Evolutionary conservation across 1,140 invertebrate species (phyloP), one percentile per base, ranked within the genome.

Genomic region (Drosophila albomicans): DNA sequence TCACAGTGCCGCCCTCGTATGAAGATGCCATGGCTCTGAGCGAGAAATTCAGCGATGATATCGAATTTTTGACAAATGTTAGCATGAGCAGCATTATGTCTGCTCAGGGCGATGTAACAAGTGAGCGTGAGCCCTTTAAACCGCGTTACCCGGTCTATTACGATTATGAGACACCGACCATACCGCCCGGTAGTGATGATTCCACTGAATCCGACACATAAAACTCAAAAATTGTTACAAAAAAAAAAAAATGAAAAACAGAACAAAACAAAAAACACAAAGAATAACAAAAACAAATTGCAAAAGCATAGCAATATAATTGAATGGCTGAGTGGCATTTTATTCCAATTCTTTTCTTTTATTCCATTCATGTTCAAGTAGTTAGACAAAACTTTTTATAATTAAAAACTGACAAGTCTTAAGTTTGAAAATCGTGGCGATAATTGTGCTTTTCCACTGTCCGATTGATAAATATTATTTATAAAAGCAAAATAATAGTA

Each of bases 161-260:
- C 77, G 88, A 92, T 64, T 92, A 92, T 74, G 91, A 92, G 79
- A 92, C 91, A 78, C 91, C 91, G 75, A 91, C 86, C 76, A 92
- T 92, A 92, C 91, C 91, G 88, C 91, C 91, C 88, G 91, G 91
- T 92, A 92, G 91, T 91, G 91, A 92, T 89, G 91, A 92, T 91
- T 91, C 88, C 66, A 91, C 84, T 89, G 85, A 88, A 89, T 89
- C 85, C 85, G 85, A 88, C 81, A 88, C 81, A 78, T 88, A 88
- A 87, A 62, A 38, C 65, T 65, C 15, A 75, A 64, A 69, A 57
- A 74, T 41, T 75, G 57, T 71, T 63, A 58, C 20, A 54, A 43
- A 79, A 64, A 20, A 67, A 68, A 61, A 57, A 54, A 72, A 66
- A 67, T 63, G 58, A 38, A 46, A 75, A 79, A 63, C 46, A 56